Conservation (phyloP, 2,113 vertebrate species). For the Lynx canadensis region DNA sequence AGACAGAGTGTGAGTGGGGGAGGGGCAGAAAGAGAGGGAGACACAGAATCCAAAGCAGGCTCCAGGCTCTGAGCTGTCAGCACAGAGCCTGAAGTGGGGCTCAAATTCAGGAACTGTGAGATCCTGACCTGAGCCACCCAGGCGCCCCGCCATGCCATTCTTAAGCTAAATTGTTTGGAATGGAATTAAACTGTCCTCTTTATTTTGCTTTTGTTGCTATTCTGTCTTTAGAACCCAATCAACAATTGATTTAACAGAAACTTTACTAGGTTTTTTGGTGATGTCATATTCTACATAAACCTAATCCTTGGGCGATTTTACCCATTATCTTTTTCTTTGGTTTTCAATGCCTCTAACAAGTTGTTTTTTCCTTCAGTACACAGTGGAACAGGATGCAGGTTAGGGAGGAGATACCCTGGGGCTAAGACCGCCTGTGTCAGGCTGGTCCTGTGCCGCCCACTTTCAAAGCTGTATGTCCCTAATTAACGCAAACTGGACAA, state of each 20-base stretch:
- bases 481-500: constrained; percentile 59
- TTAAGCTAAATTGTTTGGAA: constrained; percentile 22
- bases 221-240: background rate
- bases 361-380: background rate
- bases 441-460: background rate
- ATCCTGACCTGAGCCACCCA: too few relatives aligned
- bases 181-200: background rate
- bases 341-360: background rate
- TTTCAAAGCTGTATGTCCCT: constrained; percentile 49
- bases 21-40: too few relatives aligned
- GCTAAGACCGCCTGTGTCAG: background rate
- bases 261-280: background rate
- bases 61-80: too few relatives aligned
- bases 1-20: too few relatives aligned
- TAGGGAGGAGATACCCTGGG: background rate
- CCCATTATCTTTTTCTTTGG: background rate
- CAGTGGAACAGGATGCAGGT: background rate
- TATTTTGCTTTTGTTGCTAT: background rate
- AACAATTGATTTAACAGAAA: background rate
- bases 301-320: background rate
- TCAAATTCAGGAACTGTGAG: too few relatives aligned
- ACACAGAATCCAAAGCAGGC: too few relatives aligned
- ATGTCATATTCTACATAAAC: background rate
- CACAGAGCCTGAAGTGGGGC: too few relatives aligned
- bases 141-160: background rate